Conservation (phyloP, 2,888 invertebrate genomes). For the Habrosyne pyritoides region DNA sequence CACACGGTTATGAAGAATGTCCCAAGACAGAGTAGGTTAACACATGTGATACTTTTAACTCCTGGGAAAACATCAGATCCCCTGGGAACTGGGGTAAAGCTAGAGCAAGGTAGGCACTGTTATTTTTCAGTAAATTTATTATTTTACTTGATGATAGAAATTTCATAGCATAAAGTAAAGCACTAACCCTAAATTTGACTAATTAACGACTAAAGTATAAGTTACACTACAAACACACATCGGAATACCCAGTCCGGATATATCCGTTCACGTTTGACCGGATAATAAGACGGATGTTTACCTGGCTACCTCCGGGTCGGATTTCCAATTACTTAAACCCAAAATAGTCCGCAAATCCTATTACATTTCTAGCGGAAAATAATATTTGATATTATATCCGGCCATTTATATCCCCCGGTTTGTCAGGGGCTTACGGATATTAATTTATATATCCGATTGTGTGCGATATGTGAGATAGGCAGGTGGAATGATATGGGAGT, state of each 20-base stretch:
- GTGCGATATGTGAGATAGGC: background rate
- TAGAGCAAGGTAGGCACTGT: too few species aligned
- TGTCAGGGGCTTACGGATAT: conserved; percentile 16
- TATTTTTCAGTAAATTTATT: too few species aligned
- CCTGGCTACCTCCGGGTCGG: conserved; percentile 24
- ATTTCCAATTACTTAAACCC: conserved; percentile 44
- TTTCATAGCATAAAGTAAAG: too few species aligned
- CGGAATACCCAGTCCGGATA: conserved; percentile 23
- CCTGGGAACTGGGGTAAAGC: too few species aligned
- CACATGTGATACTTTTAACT: too few species aligned
- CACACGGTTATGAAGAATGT: too few species aligned
- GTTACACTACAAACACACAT: background rate
- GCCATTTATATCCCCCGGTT: conserved; percentile 26
- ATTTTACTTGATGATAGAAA: too few species aligned
- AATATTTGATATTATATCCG: conserved; percentile 41
- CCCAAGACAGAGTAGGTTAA: too few species aligned
- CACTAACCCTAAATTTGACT: background rate
- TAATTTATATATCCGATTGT: conserved; percentile 17
- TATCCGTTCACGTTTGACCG: conserved; percentile 21
- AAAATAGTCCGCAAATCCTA: conserved; percentile 25
- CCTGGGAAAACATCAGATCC: too few species aligned
- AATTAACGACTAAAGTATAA: background rate
- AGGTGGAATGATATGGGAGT: too few species aligned
- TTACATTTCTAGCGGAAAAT: conserved; percentile 34
- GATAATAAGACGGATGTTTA: conserved; percentile 26